Evolutionary conservation across 2,888 invertebrate genomes (phyloP).

Genomic region (Cistogaster globosa): DNA sequence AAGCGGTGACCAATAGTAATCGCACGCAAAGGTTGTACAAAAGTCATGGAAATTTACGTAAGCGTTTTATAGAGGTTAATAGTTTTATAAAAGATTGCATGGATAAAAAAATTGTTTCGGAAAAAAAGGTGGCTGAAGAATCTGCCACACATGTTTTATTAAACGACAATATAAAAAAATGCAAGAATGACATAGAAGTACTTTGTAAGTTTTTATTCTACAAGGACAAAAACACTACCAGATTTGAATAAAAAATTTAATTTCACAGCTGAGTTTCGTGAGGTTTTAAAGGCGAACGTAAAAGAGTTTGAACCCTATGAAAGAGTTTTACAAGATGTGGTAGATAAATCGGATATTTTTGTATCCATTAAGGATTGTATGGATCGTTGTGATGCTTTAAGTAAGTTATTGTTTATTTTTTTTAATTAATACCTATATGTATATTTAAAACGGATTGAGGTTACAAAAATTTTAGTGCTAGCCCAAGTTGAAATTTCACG

Average conservation of each 20-base stretch:
- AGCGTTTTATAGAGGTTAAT: conserved; percentile 81
- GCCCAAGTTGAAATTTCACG: conserved; percentile 81
- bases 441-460: background rate
- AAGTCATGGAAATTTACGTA: conserved; percentile 77
- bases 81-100: conserved; percentile 82
- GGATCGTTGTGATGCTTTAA: conserved; percentile 82
- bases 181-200: conserved; percentile 73
- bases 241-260: too few species aligned
- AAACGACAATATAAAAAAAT: conserved; percentile 75
- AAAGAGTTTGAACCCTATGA: conserved; percentile 80
- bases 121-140: conserved; percentile 78
- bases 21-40: conserved; percentile 78
- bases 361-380: conserved; percentile 81
- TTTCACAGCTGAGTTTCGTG: conserved; percentile 75
- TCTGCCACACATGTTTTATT: conserved; percentile 76
- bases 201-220: conserved; percentile 33
- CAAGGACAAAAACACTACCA: too few species aligned
- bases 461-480: conserved; percentile 76
- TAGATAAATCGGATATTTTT: conserved; percentile 78
- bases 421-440: background rate
- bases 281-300: conserved; percentile 77
- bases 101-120: conserved; percentile 78
- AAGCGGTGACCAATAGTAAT: conserved; percentile 76
- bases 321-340: conserved; percentile 79
- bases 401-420: too few species aligned